Percentiles rank a stretch among this genome's conserved stretches.
Conservation (phyloP, 2,113 vertebrate species). For the Corynorhinus townsendii region DNA sequence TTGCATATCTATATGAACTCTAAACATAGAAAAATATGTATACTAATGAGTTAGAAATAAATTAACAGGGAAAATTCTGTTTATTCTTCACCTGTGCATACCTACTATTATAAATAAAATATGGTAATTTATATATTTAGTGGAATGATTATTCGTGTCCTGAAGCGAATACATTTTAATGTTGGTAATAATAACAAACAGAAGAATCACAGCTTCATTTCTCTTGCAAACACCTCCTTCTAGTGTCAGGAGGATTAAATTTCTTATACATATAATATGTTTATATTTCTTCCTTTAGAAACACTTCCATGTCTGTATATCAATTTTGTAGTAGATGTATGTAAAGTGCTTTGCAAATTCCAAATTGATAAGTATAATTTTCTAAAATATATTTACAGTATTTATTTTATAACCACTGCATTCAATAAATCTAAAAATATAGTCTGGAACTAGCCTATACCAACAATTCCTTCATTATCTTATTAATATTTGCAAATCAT, state of each 20-base stretch:
- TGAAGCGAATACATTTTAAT: background rate
- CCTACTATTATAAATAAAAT: background rate
- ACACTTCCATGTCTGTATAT: background rate
- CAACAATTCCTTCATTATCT: slow-evolving; percentile 18
- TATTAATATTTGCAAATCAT: slow-evolving; percentile 25
- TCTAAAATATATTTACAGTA: slow-evolving; percentile 39
- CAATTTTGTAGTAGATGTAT: background rate
- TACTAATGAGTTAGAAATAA: background rate
- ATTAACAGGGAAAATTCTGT: background rate
- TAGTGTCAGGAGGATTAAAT: slow-evolving; percentile 30
- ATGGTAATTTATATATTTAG: background rate
- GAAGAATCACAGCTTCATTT: background rate
- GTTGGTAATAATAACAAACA: background rate
- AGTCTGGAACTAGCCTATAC: slow-evolving; percentile 18
- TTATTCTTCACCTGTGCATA: background rate
- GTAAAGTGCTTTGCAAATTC: slow-evolving; percentile 36
- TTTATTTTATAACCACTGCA: slow-evolving; percentile 13
- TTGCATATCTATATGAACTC: background rate
- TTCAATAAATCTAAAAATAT: slow-evolving; percentile 24
- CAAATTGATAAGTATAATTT: slow-evolving; percentile 22
- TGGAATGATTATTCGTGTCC: background rate
- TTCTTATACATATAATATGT: background rate
- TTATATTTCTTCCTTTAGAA: slow-evolving; percentile 23
- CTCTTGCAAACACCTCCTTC: background rate
- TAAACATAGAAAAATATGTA: background rate